Base-by-base conservation (phyloP, 2,113 vertebrate species). In the Circaetus cinerascens region DNA sequence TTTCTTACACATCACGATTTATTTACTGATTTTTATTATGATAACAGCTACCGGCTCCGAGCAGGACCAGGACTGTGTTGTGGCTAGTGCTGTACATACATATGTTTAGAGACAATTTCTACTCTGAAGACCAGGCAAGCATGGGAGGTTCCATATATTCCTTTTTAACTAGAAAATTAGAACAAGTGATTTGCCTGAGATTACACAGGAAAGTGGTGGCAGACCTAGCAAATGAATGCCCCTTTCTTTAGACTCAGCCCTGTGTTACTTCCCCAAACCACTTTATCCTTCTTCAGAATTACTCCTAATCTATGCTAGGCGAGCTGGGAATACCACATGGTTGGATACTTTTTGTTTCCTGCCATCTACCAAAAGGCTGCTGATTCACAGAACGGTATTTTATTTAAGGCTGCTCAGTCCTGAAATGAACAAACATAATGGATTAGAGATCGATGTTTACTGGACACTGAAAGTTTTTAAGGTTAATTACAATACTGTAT, bases 381-480 rank as follows among this genome's bases (percentile, higher is more conserved):
- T 80, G 40, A 88, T 88, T 94, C 72, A 68, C 29, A 74, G 38
- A 66, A 72, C 13, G 41, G 10, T 59, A 13, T 86, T 95, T 95
- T 94, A 88, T 89, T 86, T 88, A 64, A 86, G 82, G 43, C 36
- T 86, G 5, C 51, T 92, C 27, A 41, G 67, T 84, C n/a, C 55
- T 82, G 75, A 71, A 84, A 56, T 40, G 73, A 91, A 50, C 48
- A 88, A 86, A 66, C 12, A 50, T 78, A 81, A 91, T 83, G 73
- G 69, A 94, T 94, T 92, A 83, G 32, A 85, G 88, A 96, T 95
- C 71, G 64, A 22, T 96, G 77, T 77, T 91, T 91, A 73, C 83
- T 79, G 55, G 71, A 51, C 59, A 68, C 45, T 86, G 76, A 26
- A 96, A 51, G 22, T 95, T 96, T 96, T 95, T 82, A 89, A 94